Evolutionary conservation across 2,797 vertebrate species (phyloP), one percentile per base, ranked within the genome.

Genomic region (Rhinella marina): DNA sequence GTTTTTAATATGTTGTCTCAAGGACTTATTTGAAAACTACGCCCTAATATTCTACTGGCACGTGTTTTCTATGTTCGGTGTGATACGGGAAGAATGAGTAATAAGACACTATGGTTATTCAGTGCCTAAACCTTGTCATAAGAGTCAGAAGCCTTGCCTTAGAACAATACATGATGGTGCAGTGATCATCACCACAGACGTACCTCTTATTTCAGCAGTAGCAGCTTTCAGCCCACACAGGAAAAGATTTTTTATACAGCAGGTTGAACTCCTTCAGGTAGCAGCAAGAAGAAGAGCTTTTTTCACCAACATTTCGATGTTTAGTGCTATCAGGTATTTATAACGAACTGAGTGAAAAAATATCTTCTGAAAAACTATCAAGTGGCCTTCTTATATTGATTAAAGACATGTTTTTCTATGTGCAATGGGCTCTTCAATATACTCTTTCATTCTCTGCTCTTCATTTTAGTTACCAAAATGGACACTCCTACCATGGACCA

Each of bases 401-500:
- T 48, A 23, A 48, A 73, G 29, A 3, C 7, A 9, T 14, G 10
- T 2, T 19, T 17, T 61, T 80, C 17, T 32, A 12, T 64, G 21
- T 41, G 32, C 19, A 3, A 0, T 80, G 10, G 21, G 23, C 21
- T 61, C 10, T 62, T 32, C 1, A 23, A 59, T 80, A 13, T 1
- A 80, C 56, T 10, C 2, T 68, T 32, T 16, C n/a, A 32, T 79
- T 41, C 62, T 61, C 14, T 75, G 6, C 12, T n/a, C 56, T 75
- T 77, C 8, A 2, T 86, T 86, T 68, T 50, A 79, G 72, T 84
- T 92, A 93, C 54, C 7, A 93, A 92, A 86, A 88, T 88, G 73
- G 93, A 94, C 19, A 52, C 61, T 23, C 76, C 93, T 72, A 82
- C 80, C 3, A 94, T 94, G 94, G 95, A 95, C 16, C 70, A 78